Evolutionary conservation across 1,140 invertebrate species (phyloP).

Genomic region (Agrilus planipennis): DNA sequence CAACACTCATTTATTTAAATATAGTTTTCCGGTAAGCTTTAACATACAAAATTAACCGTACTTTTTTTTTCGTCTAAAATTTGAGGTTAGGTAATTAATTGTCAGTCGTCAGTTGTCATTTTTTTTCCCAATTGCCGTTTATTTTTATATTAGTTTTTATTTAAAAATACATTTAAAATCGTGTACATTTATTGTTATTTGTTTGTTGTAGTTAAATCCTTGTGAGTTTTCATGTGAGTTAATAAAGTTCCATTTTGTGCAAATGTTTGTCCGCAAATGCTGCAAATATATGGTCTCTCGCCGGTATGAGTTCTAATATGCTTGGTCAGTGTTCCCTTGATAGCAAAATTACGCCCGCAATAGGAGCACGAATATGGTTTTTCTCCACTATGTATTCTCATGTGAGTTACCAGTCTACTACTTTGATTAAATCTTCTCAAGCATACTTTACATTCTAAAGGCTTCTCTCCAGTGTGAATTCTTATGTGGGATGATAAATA

Average conservation of each 20-base stretch:
- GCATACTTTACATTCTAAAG: conserved; percentile 38
- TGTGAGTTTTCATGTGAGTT: conserved; percentile 23
- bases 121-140: too few relatives aligned
- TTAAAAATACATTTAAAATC: too few relatives aligned
- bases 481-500: conserved; percentile 36
- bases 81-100: too few relatives aligned
- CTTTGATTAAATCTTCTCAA: conserved; percentile 42
- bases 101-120: too few relatives aligned
- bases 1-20: too few relatives aligned
- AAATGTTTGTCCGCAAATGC: conserved; percentile 19
- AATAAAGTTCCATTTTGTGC: conserved; percentile 20
- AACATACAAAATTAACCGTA: too few relatives aligned
- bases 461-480: conserved; percentile 40
- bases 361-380: conserved; percentile 25
- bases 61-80: too few relatives aligned
- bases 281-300: conserved; percentile 15
- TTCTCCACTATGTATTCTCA: conserved; percentile 34
- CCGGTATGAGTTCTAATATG: conserved; percentile 25
- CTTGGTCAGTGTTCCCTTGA: conserved; percentile 49
- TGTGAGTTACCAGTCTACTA: conserved; percentile 27
- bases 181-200: too few relatives aligned
- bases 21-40: too few relatives aligned
- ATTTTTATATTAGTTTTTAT: too few relatives aligned
- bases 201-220: too few relatives aligned
- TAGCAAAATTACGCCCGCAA: conserved; percentile 47